Evolutionary conservation across 2,797 vertebrate species (phyloP).

Genomic region (Margarornis squamiger): DNA sequence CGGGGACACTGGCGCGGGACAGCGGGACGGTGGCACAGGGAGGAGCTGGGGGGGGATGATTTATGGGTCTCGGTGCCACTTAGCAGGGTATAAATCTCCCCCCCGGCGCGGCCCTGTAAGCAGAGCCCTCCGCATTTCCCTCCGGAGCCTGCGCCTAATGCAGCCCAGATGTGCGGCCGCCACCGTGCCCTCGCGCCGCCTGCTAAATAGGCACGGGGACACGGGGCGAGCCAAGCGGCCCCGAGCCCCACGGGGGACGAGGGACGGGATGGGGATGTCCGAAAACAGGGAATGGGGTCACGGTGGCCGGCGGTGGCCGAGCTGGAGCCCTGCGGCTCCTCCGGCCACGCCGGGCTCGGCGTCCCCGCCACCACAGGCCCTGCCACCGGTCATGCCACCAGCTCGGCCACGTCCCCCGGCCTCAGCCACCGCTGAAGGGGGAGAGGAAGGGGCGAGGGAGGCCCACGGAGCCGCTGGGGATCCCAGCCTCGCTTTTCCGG

Average conservation of each 20-base stretch:
- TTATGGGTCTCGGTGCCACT: conserved; percentile 23
- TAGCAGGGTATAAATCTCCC: conserved; percentile 49
- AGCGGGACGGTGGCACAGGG: neutral
- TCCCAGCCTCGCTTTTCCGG: conserved; percentile 48
- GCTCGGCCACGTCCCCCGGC: neutral
- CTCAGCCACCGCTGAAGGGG: neutral
- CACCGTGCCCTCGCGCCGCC: conserved; percentile 16
- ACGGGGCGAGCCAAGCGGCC: neutral
- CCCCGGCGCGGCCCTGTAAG: conserved; percentile 15
- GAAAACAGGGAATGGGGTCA: fast-evolving
- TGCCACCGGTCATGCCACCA: neutral
- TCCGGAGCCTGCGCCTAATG: conserved; percentile 32
- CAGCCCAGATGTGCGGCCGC: conserved; percentile 48
- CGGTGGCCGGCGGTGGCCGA: fast-evolving
- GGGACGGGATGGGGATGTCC: fast-evolving
- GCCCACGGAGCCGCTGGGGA: neutral
- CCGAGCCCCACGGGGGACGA: neutral
- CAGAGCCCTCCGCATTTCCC: conserved; percentile 24
- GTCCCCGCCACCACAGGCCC: neutral
- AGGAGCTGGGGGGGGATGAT: neutral
- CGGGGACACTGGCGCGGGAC: neutral
- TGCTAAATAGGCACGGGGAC: conserved; percentile 11
- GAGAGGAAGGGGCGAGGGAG: neutral
- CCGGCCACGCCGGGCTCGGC: too few species aligned
- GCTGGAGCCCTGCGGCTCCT: fast-evolving